Evolutionary conservation across 1,140 invertebrate species (phyloP).

Genomic region (Polyergus mexicanus): DNA sequence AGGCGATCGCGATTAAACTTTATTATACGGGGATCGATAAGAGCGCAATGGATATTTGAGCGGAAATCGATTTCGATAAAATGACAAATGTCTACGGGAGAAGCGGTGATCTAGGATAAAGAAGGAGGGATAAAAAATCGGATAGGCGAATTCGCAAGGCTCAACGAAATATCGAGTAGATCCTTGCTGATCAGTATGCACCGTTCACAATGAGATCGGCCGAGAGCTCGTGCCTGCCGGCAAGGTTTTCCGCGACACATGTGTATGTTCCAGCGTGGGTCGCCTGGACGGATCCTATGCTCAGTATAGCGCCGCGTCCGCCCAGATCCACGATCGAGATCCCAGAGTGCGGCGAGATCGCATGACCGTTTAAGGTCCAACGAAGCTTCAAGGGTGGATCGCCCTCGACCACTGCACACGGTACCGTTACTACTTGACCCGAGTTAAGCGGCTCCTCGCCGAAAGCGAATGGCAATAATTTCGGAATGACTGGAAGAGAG

Average conservation of each 20-base stretch:
- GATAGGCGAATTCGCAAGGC: constrained; percentile 83
- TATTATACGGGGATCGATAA: background rate
- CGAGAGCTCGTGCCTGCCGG: constrained; percentile 89
- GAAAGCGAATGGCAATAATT: constrained; percentile 88
- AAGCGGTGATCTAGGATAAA: background rate
- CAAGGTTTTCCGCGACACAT: constrained; percentile 92
- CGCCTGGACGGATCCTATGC: constrained; percentile 90
- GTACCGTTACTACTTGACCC: constrained; percentile 86
- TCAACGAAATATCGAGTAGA: constrained; percentile 86
- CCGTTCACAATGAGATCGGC: constrained; percentile 91
- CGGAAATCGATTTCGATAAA: constrained; percentile 32
- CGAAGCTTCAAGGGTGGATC: constrained; percentile 88
- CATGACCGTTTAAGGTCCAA: constrained; percentile 88
- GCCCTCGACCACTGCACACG: constrained; percentile 86
- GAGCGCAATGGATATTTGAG: constrained; percentile 35
- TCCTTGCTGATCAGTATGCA: constrained; percentile 82
- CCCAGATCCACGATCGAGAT: constrained; percentile 89
- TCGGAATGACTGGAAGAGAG: constrained; percentile 88
- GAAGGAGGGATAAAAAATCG: background rate
- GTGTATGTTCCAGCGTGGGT: constrained; percentile 93
- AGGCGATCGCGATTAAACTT: background rate
- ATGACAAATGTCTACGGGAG: background rate
- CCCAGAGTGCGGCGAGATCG: constrained; percentile 88
- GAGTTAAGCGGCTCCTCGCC: constrained; percentile 87
- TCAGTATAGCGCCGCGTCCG: constrained; percentile 90